Evolutionary conservation across 2,888 invertebrate genomes (phyloP), one percentile per base, ranked within the genome.

Genomic region (Heliconius cydno): DNA sequence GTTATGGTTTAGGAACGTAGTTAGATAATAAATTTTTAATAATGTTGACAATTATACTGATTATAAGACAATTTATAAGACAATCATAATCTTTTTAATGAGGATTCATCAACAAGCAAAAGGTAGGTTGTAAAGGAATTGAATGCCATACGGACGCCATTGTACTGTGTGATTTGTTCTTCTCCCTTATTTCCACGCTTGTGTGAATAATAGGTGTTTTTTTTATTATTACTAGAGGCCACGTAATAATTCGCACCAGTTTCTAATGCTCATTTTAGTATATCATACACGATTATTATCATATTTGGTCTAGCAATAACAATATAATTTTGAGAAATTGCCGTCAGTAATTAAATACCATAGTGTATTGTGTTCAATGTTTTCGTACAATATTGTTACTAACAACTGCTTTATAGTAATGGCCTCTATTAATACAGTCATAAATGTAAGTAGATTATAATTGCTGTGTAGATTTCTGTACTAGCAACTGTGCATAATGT

Each of bases 1-100:
- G 81, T 82, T 82, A 87, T 88, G 85, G 78, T 19, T 87, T 89
- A 92, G 89, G 86, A 84, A 86, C 79, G 90, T 93, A 93, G 93
- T 86, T 93, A 93, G 93, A 84, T 82, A 92, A 90, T 90, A 91
- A 92, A 91, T 88, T 87, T 86, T 80, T 87, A 84, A 86, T 83
- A 80, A 85, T 83, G 83, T 85, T 85, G 84, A 85, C 84, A 83
- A 79, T 78, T 68, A 70, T 77, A 15, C 78, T 60, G 22, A 66
- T 30, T 30, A 30, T 34, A 34, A 34, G 0, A 34, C 34, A 34
- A 34, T 34, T 34, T 34, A 34, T 34, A 34, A 34, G 34, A 34
- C 34, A 34, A 34, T 34, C 7, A 73, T 38, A 71, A 77, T 28
- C 34, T 77, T 75, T 79, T 80, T 76, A 71, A 77, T 38, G 30